A percentile compares a stretch with the other conserved stretches of the same genome.
Evolutionary conservation across 2,113 vertebrate species (phyloP).

Genomic region (Sceloporus tristichus): DNA sequence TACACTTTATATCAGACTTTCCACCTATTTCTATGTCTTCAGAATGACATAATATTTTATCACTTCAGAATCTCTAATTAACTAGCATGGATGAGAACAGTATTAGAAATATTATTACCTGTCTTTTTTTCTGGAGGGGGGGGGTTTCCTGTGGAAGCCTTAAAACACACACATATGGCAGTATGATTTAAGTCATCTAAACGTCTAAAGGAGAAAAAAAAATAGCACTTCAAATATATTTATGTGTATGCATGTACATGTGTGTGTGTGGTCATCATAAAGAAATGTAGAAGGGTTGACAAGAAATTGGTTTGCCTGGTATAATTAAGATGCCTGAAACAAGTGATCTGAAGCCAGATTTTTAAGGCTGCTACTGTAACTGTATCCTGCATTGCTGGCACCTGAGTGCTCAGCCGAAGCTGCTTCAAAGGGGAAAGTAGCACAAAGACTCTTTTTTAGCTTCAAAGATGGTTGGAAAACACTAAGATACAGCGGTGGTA

Average conservation of each 20-base stretch:
- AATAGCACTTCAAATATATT: conserved; percentile 37
- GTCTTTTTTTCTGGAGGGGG: neutral
- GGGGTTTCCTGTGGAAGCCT: neutral
- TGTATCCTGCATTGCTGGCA: neutral
- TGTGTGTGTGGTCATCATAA: conserved; percentile 28
- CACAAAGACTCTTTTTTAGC: neutral
- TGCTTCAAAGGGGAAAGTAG: conserved; percentile 30
- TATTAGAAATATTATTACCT: conserved; percentile 36
- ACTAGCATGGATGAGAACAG: conserved; percentile 19
- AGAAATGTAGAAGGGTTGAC: conserved; percentile 51
- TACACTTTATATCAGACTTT: conserved; percentile 3
- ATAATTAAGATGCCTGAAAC: conserved; percentile 53
- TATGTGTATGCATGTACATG: neutral
- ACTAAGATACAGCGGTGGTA: conserved; percentile 1
- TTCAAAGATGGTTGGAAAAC: conserved; percentile 25
- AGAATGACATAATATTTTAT: conserved; percentile 52
- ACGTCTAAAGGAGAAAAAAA: conserved; percentile 44
- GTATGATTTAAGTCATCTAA: conserved; percentile 48
- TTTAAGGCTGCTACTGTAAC: conserved; percentile 32
- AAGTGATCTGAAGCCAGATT: conserved; percentile 27
- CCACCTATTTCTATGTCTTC: conserved; percentile 38
- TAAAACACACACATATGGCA: conserved; percentile 20
- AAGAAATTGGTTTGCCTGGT: conserved; percentile 46
- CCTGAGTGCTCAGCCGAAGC: conserved; percentile 19
- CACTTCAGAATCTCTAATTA: conserved; percentile 51